Conservation (phyloP, 2,888 invertebrate species). For the Glomeris marginata region DNA sequence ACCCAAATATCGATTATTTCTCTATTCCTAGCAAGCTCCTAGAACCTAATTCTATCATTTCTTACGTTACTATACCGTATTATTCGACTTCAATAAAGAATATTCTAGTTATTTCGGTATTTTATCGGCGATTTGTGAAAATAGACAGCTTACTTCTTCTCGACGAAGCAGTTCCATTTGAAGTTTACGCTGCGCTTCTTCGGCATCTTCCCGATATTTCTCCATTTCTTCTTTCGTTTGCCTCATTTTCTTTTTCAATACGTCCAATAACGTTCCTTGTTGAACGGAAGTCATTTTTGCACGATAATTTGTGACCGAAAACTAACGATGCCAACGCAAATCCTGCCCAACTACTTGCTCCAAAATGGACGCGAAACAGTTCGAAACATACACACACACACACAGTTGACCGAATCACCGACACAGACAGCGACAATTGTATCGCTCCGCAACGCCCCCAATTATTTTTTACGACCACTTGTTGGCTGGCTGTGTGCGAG, state of each 20-base stretch:
- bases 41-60: too few species aligned
- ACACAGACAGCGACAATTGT: not conserved
- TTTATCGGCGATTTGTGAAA: not conserved
- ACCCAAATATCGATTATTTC: too few species aligned
- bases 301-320: not conserved
- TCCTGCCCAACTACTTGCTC: not conserved
- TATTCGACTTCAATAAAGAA: too few species aligned
- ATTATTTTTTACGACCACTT: too few species aligned
- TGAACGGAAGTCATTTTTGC: slow-evolving; percentile 26
- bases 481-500: too few species aligned
- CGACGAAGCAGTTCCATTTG: slow-evolving; percentile 91
- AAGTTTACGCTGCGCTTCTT: slow-evolving; percentile 86
- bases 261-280: slow-evolving; percentile 87
- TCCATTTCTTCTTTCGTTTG: slow-evolving; percentile 99
- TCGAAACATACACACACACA: too few species aligned
- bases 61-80: too few species aligned
- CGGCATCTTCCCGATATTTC: slow-evolving; percentile 93
- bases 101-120: too few species aligned
- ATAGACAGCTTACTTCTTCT: slow-evolving; percentile 73
- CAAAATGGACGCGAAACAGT: not conserved
- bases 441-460: not conserved
- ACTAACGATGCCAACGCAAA: too few species aligned
- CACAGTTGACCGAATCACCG: too few species aligned
- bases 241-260: slow-evolving; percentile 99
- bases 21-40: too few species aligned